phyloP scores from a whole-genome alignment of 2,113 vertebrate genomes.

The Urocolius indicus region DNA sequence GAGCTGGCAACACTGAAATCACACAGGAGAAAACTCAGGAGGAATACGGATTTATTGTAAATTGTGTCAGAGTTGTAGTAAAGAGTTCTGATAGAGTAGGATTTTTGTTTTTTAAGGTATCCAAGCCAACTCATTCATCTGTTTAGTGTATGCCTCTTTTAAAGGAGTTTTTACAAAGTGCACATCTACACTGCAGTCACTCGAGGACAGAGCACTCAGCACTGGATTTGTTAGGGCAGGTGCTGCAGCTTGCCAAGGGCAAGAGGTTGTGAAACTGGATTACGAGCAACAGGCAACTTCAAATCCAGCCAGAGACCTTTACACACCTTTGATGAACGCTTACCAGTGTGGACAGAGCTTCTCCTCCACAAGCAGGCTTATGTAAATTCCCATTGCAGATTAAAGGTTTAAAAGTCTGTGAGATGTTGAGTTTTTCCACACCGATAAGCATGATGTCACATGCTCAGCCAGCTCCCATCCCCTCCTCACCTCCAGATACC shows the following conservation, averaged over 20 bases:
- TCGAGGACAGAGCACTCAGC: conserved; percentile 2
- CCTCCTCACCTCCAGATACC: neutral
- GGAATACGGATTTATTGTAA: neutral
- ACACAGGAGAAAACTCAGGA: neutral
- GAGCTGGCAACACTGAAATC: neutral
- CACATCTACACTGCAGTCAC: neutral
- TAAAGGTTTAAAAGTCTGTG: neutral
- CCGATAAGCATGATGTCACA: neutral
- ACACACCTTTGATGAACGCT: neutral
- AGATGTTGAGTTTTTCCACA: neutral
- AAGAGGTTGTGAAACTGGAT: neutral
- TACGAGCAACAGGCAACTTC: neutral
- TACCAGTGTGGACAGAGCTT: neutral
- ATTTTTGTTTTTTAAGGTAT: neutral
- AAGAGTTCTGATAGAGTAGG: neutral
- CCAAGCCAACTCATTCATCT: conserved; percentile 14
- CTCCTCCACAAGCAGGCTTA: neutral
- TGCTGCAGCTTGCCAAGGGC: conserved; percentile 15
- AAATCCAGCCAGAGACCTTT: conserved; percentile 17
- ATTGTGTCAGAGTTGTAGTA: neutral
- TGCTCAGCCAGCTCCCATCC: neutral
- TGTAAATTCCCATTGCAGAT: neutral
- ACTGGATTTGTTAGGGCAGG: conserved; percentile 19
- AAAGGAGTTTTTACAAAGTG: neutral
- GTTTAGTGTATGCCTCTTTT: neutral